Base-by-base conservation (phyloP, 2,797 vertebrate species). In the Atherinosoma microstoma region DNA sequence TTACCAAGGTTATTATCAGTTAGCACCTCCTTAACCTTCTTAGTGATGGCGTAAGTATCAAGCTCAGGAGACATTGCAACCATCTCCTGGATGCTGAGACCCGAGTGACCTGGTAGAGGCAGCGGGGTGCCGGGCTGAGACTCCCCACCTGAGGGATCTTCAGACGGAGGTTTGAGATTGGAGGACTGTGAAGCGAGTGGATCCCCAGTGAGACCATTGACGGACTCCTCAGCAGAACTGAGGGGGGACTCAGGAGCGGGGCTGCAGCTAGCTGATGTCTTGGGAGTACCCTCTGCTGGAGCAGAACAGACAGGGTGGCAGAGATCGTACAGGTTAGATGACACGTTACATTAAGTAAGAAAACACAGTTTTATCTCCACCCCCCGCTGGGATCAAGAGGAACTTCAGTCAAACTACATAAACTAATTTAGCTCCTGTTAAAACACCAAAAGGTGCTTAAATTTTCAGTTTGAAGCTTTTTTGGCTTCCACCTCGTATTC, bases 1-100 rank as follows among this genome's bases (percentile, higher is more conserved):
- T 93, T 93, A 98, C 97, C 97, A 2, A 99, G 96, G 89, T 99
- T 99, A 91, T 98, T 98, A 94, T 98, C 97, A 0, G 97, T 98
- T 83, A 99, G 94, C 89, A 99, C 97, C 85, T 99, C 97, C 87
- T 99, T 99, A 84, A 99, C 97, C 91, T 97, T 96, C 94, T 99
- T 99, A 35, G 97, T 99, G 84, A 99, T 97, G 90, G 96, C 96
- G 0, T 99, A 99, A 1, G 97, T 99, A 79, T 99, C 97, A 53
- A 99, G 95, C 92, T 99, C 97, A 1, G 96, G 95, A 71, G 97
- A 98, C 96, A 97, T 97, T 32, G 97, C 97, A 0, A 99, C 97
- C 87, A 98, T 92, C 67, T 98, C 97, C 76, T 99, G 97, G 81
- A 99, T 97, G 94, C 97, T 98, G 87, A 98, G 95, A 30, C 97